Conservation (phyloP, 2,888 invertebrate genomes). For the Alsophila aescularia region DNA sequence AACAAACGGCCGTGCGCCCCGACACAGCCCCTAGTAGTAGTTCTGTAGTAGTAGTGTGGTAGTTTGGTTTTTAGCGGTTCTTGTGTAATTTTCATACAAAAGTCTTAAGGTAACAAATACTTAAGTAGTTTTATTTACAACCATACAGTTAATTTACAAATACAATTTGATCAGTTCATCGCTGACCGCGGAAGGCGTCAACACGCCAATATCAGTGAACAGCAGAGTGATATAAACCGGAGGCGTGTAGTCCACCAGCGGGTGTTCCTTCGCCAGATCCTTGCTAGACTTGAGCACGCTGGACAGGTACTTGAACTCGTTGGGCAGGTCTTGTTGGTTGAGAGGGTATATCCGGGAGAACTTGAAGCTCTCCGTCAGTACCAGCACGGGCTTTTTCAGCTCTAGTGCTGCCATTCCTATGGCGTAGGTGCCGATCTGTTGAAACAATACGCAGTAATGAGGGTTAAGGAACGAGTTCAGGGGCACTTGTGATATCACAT, state of each 20-base stretch:
- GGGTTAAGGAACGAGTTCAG: too few species aligned
- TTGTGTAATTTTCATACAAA: background rate
- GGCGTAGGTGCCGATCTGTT: constrained; percentile 93
- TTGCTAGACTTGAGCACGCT: constrained; percentile 77
- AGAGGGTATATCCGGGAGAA: constrained; percentile 97
- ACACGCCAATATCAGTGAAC: constrained; percentile 97
- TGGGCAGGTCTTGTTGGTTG: constrained; percentile 95
- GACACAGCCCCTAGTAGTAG: too few species aligned
- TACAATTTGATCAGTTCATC: constrained; percentile 99
- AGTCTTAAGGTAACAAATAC: background rate
- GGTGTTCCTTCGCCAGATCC: constrained; percentile 88
- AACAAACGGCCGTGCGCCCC: too few species aligned
- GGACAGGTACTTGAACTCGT: constrained; percentile 90
- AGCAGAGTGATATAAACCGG: constrained; percentile 96
- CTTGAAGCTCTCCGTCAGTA: constrained; percentile 98
- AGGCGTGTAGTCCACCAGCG: constrained; percentile 98
- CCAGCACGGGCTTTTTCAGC: constrained; percentile 98
- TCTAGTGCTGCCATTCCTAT: constrained; percentile 93
- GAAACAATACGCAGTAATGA: constrained; percentile 12
- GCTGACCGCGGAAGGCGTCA: constrained; percentile 98
- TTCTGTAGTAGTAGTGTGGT: too few species aligned
- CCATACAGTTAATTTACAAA: constrained; percentile 82
- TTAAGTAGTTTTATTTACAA: constrained; percentile 30
- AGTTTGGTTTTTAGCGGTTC: too few species aligned
- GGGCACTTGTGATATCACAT: too few species aligned